Percentiles rank a stretch among this genome's conserved stretches.
Evolutionary conservation across 2,113 vertebrate species (phyloP).

Genomic region (Recurvirostra avosetta): DNA sequence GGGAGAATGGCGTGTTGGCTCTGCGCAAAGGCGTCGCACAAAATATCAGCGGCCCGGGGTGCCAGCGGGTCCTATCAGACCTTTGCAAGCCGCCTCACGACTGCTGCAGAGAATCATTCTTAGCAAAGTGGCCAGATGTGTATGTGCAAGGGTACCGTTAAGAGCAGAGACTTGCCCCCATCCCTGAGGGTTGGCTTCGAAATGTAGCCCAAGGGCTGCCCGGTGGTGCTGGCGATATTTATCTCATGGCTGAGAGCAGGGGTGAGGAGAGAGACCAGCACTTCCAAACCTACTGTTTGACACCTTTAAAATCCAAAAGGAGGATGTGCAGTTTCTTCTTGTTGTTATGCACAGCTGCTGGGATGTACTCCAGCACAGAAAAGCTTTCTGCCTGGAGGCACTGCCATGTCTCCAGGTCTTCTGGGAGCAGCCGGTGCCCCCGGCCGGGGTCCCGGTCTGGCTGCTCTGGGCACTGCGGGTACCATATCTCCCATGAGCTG

Average conservation of each 20-base stretch:
- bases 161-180: not conserved
- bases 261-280: not conserved
- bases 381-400: not conserved
- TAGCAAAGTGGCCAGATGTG: not conserved
- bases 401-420: not conserved
- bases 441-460: accelerated
- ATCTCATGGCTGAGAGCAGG: not conserved
- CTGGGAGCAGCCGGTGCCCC: accelerated
- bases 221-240: not conserved
- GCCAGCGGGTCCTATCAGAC: not conserved
- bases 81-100: not conserved
- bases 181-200: not conserved
- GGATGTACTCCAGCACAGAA: not conserved
- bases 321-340: not conserved
- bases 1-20: not conserved
- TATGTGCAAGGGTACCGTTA: not conserved
- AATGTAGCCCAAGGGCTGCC: not conserved
- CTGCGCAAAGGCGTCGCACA: not conserved
- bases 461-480: not conserved
- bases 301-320: not conserved
- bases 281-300: not conserved
- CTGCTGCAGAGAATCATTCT: not conserved
- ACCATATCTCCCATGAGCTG: not conserved
- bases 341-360: not conserved
- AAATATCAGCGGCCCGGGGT: accelerated